phyloP scores from a whole-genome alignment of 2,113 vertebrate genomes.

The Thunnus maccoyii region DNA sequence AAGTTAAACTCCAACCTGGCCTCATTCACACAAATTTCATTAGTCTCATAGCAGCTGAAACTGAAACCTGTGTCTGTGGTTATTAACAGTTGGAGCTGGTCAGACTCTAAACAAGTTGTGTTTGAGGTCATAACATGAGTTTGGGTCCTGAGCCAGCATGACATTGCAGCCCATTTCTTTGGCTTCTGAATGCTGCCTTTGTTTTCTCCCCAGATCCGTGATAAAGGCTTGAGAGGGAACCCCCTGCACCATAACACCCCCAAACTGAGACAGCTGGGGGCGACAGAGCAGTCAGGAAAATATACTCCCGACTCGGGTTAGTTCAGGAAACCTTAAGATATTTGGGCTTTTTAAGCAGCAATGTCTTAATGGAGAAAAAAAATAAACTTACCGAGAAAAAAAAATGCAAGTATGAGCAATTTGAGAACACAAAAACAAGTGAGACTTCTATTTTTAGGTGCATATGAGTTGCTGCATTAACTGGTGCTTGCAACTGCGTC shows the following conservation, averaged over 20 bases:
- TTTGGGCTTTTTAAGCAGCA: background rate
- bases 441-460: background rate
- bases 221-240: slow-evolving; percentile 30
- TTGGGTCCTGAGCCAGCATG: slow-evolving; percentile 44
- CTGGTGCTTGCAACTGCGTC: slow-evolving; percentile 5
- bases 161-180: slow-evolving; percentile 19
- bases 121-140: slow-evolving; percentile 59
- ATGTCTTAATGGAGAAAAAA: background rate
- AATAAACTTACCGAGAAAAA: background rate
- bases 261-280: background rate
- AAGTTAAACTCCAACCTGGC: background rate
- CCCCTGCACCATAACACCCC: slow-evolving; percentile 9
- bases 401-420: background rate
- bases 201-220: slow-evolving; percentile 46
- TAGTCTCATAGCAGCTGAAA: slow-evolving; percentile 23
- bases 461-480: slow-evolving; percentile 4
- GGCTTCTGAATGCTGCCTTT: slow-evolving; percentile 60
- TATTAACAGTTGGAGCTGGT: slow-evolving; percentile 28
- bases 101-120: slow-evolving; percentile 50
- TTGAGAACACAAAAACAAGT: no score
- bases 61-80: slow-evolving; percentile 14
- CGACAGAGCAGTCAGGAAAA: background rate
- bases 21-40: background rate
- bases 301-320: background rate
- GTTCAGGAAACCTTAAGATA: background rate